Evolutionary conservation across 2,797 vertebrate genomes (phyloP), one percentile per base, ranked within the genome.

Genomic region (Anolis apletophallus): DNA sequence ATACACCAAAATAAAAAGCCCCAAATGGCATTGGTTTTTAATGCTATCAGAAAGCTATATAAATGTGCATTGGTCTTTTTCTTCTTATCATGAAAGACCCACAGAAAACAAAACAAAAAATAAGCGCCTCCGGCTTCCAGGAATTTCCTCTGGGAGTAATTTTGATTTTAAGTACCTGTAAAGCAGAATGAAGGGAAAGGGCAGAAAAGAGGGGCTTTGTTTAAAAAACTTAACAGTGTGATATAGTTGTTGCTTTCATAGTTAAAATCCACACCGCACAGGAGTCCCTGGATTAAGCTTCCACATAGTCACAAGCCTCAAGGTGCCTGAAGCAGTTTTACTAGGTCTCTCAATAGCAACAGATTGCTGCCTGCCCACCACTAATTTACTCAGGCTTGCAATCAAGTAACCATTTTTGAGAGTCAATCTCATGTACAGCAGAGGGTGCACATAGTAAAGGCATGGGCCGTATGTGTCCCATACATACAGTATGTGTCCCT

Each of bases 1-100:
- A 93, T 96, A 96, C 96, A 96, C 95, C 94, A 96, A 97, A 96
- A 96, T 96, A 96, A 95, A 95, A 88, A 91, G 91, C 96, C 94
- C 93, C 95, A 87, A 96, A 96, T 96, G 94, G 96, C 96, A 93
- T 96, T 95, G 95, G 94, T 95, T 92, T 87, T 93, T 96, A 95
- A 95, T 94, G 96, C 94, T 95, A 94, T 93, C 92, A 95, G 92
- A 96, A 95, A 96, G 95, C 94, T 96, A 88, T 94, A 93, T 84
- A 91, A 91, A 93, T 95, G 94, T 95, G 94, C 94, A 95, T 55
- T 90, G 95, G 93, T 95, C 95, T 89, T 34, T 86, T 90, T 94
- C 94, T 94, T 94, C 91, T 93, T 73, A 86, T 75, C 93, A 91
- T 87, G 74, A 90, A 92, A 95, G 95, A 93, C 92, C 90, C 87